Conservation (phyloP, 2,888 invertebrate species). For the Polymixis lichenea region DNA sequence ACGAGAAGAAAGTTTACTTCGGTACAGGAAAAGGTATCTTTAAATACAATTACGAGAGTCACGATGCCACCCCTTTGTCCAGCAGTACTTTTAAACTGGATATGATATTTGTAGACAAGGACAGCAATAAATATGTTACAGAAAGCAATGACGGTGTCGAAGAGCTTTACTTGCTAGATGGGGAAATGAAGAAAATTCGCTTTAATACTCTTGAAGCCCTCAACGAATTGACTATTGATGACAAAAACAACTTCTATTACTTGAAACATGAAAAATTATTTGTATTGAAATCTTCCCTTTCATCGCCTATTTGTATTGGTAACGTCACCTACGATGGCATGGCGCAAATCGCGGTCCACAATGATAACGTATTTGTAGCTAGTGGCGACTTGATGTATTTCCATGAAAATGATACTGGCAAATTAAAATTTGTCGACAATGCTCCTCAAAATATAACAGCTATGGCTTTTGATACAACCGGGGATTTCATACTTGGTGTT, state of each 20-base stretch:
- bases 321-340: constrained; percentile 79
- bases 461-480: constrained; percentile 80
- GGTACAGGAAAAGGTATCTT: constrained; percentile 83
- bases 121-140: constrained; percentile 83
- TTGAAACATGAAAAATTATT: constrained; percentile 79
- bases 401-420: constrained; percentile 79
- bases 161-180: constrained; percentile 79
- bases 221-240: constrained; percentile 82
- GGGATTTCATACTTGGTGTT: constrained; percentile 79
- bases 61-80: constrained; percentile 74
- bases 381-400: constrained; percentile 79
- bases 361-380: constrained; percentile 79
- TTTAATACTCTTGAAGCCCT: constrained; percentile 78
- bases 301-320: constrained; percentile 75
- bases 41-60: constrained; percentile 77
- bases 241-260: constrained; percentile 83
- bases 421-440: constrained; percentile 76
- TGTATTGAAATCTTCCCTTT: constrained; percentile 75
- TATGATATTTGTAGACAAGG: constrained; percentile 82
- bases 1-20: constrained; percentile 79
- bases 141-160: constrained; percentile 80
- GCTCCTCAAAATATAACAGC: constrained; percentile 79
- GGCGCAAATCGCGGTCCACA: constrained; percentile 82
- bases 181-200: constrained; percentile 76
- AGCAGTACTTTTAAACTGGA: constrained; percentile 76